Evolutionary conservation across 2,797 vertebrate species (phyloP).

Genomic region (Gila robusta): DNA sequence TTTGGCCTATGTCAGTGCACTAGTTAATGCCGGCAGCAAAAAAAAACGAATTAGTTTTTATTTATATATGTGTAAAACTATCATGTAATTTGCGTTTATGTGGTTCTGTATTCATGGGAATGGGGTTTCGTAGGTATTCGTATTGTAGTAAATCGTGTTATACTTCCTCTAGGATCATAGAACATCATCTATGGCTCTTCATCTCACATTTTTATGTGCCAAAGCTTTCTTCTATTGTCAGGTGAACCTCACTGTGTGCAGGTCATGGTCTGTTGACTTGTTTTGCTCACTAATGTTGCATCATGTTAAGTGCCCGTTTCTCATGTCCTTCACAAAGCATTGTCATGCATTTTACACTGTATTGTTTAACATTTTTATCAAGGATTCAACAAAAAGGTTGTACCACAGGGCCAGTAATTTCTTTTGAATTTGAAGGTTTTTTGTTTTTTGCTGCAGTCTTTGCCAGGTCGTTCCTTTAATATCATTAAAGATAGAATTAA

Average conservation of each 20-base stretch:
- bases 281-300: slow-evolving; percentile 7
- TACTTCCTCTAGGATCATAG: slow-evolving; percentile 41
- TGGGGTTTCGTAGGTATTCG: neutral
- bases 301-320: neutral
- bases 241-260: slow-evolving; percentile 53
- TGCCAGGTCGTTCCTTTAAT: neutral
- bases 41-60: neutral
- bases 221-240: slow-evolving; percentile 56
- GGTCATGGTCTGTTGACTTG: slow-evolving; percentile 25
- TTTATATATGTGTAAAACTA: neutral
- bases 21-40: neutral
- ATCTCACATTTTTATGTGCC: slow-evolving; percentile 60
- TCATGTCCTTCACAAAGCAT: neutral
- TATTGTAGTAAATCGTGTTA: neutral
- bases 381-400: neutral
- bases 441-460: neutral
- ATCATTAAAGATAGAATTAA: neutral
- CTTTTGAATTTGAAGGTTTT: neutral
- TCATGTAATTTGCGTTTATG: neutral
- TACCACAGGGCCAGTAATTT: neutral
- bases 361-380: neutral
- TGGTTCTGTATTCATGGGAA: neutral
- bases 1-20: slow-evolving; percentile 12
- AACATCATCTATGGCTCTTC: slow-evolving; percentile 60
- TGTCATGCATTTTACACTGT: neutral